Percentiles rank a stretch among this genome's conserved stretches.
These are phyloP conservation scores for Phyto melanocephala DNA, from an alignment of 2,888 invertebrate species.

Conservation along the genomic window DNA sequence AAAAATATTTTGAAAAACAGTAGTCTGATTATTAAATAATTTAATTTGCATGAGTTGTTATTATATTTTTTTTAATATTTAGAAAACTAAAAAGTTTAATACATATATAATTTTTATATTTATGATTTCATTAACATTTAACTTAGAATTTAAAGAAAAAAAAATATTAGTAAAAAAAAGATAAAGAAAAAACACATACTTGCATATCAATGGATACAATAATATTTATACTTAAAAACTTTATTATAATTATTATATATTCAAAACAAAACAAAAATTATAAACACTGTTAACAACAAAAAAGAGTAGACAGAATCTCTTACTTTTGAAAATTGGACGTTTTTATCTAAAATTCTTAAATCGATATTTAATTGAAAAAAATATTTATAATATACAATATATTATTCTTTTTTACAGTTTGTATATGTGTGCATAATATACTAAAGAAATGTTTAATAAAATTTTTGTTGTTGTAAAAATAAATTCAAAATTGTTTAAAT, in stretches of 20 bases:
- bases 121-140: constrained; percentile 65
- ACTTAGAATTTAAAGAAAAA: constrained; percentile 37
- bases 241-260: constrained; percentile 54
- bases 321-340: constrained; percentile 42
- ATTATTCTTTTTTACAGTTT: constrained; percentile 53
- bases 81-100: no score
- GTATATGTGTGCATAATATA: constrained; percentile 50
- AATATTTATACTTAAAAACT: constrained; percentile 66
- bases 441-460: constrained; percentile 16
- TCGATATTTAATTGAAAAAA: constrained; percentile 38
- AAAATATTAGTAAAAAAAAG: constrained; percentile 48
- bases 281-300: constrained; percentile 51
- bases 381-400: not conserved
- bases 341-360: constrained; percentile 27
- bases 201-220: constrained; percentile 70
- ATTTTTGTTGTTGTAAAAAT: constrained; percentile 49
- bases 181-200: constrained; percentile 60
- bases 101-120: not conserved
- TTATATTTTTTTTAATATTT: no score
- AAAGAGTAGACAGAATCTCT: constrained; percentile 18
- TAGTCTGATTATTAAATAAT: constrained; percentile 38
- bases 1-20: constrained; percentile 18
- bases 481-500: constrained; percentile 41
- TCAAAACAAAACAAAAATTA: constrained; percentile 19
- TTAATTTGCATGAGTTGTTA: not conserved